These are phyloP conservation scores for Mythimna lalbum DNA, from an alignment of 2,888 invertebrate genomes.

Conservation along the genomic window DNA sequence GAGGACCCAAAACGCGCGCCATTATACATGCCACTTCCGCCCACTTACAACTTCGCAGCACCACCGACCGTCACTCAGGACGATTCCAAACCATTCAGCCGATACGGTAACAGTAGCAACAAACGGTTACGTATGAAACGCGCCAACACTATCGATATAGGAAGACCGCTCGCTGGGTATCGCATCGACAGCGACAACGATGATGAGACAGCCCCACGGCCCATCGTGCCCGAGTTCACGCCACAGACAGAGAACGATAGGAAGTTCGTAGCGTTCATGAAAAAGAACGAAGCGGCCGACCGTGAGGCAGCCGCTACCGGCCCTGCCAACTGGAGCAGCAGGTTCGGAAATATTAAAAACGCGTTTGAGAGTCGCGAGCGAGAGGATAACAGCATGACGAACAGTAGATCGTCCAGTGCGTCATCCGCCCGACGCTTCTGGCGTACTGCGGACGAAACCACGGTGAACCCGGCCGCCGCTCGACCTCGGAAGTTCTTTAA, in stretches of 20 bases:
- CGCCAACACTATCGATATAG: slow-evolving; percentile 97
- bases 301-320: slow-evolving; percentile 68
- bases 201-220: slow-evolving; percentile 77
- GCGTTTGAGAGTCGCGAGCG: slow-evolving; percentile 92
- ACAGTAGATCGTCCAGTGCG: slow-evolving; percentile 84
- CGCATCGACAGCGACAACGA: slow-evolving; percentile 88
- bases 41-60: slow-evolving; percentile 85
- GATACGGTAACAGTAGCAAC: slow-evolving; percentile 90
- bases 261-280: slow-evolving; percentile 96
- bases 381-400: slow-evolving; percentile 66
- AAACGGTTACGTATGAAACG: slow-evolving; percentile 95
- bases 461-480: slow-evolving; percentile 69
- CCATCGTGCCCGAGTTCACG: slow-evolving; percentile 92
- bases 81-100: slow-evolving; percentile 78
- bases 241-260: slow-evolving; percentile 96
- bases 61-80: slow-evolving; percentile 78
- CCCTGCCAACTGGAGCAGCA: slow-evolving; percentile 94
- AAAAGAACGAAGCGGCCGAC: slow-evolving; percentile 91
- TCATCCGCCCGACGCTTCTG: slow-evolving; percentile 91
- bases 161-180: slow-evolving; percentile 92
- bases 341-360: slow-evolving; percentile 96
- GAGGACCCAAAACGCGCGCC: slow-evolving; percentile 76
- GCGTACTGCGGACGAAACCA: slow-evolving; percentile 91
- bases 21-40: slow-evolving; percentile 83
- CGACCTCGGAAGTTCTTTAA: slow-evolving; percentile 73